These are phyloP conservation scores for Leucophora obtusa DNA, from an alignment of 2,888 invertebrate genomes.

Conservation along the genomic window DNA sequence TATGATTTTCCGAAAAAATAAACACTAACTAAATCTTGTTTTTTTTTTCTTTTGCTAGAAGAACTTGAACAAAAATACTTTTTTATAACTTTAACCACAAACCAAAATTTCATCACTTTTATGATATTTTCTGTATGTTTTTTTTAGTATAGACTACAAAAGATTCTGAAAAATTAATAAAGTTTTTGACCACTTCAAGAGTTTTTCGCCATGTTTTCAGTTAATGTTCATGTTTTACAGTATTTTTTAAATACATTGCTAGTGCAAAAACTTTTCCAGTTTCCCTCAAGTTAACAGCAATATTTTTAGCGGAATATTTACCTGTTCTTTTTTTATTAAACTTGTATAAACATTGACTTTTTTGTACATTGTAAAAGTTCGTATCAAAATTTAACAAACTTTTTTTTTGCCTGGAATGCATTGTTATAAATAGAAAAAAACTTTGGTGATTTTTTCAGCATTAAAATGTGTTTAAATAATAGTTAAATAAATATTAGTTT, in stretches of 20 bases:
- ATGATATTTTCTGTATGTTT: not conserved
- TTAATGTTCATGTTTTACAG: not conserved
- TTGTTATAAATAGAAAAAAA: not conserved
- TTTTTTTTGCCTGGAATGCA: not conserved
- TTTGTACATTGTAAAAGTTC: not conserved
- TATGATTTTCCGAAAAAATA: too few species aligned
- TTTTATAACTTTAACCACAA: too few species aligned
- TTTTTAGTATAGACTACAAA: not conserved
- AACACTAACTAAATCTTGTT: too few species aligned
- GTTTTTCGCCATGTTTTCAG: not conserved
- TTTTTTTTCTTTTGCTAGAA: too few species aligned
- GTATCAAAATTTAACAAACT: constrained; percentile 14
- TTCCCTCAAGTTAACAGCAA: not conserved
- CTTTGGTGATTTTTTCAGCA: not conserved
- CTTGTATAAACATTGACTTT: constrained; percentile 9
- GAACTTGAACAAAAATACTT: too few species aligned
- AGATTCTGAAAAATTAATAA: constrained; percentile 46
- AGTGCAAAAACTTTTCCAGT: not conserved
- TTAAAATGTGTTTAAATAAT: constrained; percentile 4
- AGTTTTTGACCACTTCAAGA: constrained; percentile 31
- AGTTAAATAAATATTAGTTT: not conserved
- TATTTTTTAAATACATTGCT: not conserved
- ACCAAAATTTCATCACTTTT: too few species aligned
- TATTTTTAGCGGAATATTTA: constrained; percentile 16
- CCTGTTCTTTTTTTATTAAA: not conserved